Evolutionary conservation across 1,140 invertebrate genomes (phyloP).

Genomic region (Carposina sasakii): DNA sequence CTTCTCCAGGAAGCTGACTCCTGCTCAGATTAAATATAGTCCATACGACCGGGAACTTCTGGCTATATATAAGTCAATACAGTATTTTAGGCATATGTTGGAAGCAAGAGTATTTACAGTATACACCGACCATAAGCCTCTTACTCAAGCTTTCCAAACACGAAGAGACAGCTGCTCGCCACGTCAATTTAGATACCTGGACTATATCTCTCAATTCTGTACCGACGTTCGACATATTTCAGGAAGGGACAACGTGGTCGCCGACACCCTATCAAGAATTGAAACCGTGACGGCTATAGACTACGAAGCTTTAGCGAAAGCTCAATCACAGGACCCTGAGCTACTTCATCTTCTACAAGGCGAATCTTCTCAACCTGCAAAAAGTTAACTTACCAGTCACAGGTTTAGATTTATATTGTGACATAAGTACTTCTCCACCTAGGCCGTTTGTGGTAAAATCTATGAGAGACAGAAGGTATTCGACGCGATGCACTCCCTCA

Average conservation of each 20-base stretch:
- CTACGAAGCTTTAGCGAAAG: too few species aligned
- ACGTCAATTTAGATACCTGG: conserved; percentile 31
- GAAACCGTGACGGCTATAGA: background rate
- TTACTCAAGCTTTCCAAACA: conserved; percentile 26
- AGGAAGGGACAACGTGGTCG: conserved; percentile 34
- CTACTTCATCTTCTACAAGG: too few species aligned
- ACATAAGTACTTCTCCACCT: too few species aligned
- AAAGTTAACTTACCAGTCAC: too few species aligned
- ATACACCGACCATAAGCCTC: conserved; percentile 53
- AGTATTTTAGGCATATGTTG: background rate
- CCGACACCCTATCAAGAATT: conserved; percentile 12
- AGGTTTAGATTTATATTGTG: too few species aligned
- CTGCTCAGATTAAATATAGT: conserved; percentile 34
- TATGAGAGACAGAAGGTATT: too few species aligned
- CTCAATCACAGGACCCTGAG: too few species aligned
- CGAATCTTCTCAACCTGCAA: too few species aligned
- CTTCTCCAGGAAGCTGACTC: conserved; percentile 39
- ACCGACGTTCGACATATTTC: conserved; percentile 43
- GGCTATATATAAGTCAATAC: background rate
- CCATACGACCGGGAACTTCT: too few species aligned
- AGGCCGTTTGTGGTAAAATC: too few species aligned
- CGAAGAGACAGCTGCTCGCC: conserved; percentile 12
- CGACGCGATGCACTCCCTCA: too few species aligned
- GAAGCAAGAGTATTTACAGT: conserved; percentile 28
- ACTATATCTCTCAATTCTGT: conserved; percentile 45